These are phyloP conservation scores for Hybos culiciformis DNA, from an alignment of 2,888 invertebrate genomes.

Conservation along the genomic window DNA sequence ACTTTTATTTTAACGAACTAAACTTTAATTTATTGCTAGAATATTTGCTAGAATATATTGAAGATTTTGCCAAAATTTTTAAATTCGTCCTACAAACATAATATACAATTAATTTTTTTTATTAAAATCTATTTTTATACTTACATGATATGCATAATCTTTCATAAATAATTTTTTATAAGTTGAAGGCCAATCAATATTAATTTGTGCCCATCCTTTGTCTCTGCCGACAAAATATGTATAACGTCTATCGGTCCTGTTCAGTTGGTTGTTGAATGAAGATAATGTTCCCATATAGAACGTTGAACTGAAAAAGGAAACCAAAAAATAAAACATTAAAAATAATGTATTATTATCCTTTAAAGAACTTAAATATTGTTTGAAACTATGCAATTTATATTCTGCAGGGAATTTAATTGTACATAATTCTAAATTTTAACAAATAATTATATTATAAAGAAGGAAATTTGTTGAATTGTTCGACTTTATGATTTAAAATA, in stretches of 20 bases:
- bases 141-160: constrained; percentile 67
- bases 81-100: no score
- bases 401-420: neutral
- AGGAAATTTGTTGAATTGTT: no score
- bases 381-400: neutral
- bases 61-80: no score
- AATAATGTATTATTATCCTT: neutral
- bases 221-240: constrained; percentile 88
- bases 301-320: constrained; percentile 47
- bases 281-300: constrained; percentile 60
- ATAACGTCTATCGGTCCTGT: constrained; percentile 61
- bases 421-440: no score
- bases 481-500: no score
- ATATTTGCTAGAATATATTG: no score
- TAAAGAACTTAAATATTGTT: neutral
- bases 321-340: neutral
- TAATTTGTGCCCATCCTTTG: constrained; percentile 73
- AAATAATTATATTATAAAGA: no score
- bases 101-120: neutral
- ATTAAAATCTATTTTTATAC: constrained; percentile 25
- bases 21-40: no score
- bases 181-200: constrained; percentile 60
- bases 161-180: constrained; percentile 74
- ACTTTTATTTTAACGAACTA: no score
- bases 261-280: constrained; percentile 64